Evolutionary conservation across 2,888 invertebrate species (phyloP), one percentile per base, ranked within the genome.

Genomic region (Standfussiana lucernea): DNA sequence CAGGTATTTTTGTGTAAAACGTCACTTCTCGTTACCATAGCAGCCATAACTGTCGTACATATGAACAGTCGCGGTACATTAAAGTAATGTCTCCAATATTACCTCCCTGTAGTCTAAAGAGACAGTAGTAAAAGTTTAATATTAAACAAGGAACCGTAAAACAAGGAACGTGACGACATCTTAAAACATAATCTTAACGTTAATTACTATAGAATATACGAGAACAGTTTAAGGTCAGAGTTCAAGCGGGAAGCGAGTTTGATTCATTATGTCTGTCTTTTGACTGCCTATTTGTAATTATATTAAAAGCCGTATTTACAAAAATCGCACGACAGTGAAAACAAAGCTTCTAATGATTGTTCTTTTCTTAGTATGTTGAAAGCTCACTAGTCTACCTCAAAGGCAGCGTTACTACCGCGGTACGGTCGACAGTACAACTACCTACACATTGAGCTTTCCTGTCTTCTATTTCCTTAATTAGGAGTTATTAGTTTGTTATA

Each of bases 41-140:
- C 45, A 15, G n/a, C 10, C n/a, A 7, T 75, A 32, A 45, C 10
- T 21, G 28, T 45, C 8, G 13, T 37, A 79, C 66, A 45, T 32
- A 82, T 82, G 56, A 64, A n/a, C 28, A 45, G 37, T 47, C 0
- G 45, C 13, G 28, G 4, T 32, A 15, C 35, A 18, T 21, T 13
- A 65, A 56, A 65, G 18, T 10, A 35, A 15, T 47, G 50, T 40
- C 28, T 66, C 28, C n/a, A 69, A 79, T 56, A 66, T 86, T 35
- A 50, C 50, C 35, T 50, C 42, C 45, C 13, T 37, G 35, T 32
- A 53, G 32, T 72, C 47, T 62, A 77, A 71, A 64, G 53, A 78
- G 21, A 67, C 37, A 72, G 75, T 59, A 71, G 66, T 85, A 76
- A 87, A 85, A 72, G 69, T 78, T 87, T 78, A 85, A 85, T 82